Evolutionary conservation across 92 coral and sea anemone species (phyloP).

Genomic region (Zoanthus solanderi): DNA sequence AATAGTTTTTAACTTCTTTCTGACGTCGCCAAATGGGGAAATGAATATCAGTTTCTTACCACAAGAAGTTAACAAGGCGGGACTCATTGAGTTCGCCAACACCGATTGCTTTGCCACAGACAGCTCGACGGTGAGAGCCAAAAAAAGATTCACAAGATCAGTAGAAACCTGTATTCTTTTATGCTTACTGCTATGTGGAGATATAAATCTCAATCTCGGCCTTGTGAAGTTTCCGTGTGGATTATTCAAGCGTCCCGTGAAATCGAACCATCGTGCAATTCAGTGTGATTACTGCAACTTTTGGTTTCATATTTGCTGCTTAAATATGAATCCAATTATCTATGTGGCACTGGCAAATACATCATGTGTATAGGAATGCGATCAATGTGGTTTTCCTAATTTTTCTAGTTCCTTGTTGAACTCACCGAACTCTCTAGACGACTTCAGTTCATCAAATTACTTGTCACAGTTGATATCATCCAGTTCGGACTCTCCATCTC

Average conservation of each 20-base stretch:
- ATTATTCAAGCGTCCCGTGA: slow-evolving; percentile 12
- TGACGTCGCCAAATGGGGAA: slow-evolving; percentile 13
- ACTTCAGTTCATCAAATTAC: neutral
- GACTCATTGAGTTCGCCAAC: slow-evolving; percentile 11
- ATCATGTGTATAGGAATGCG: too few species aligned
- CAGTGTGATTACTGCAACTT: slow-evolving; percentile 8
- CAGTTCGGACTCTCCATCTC: neutral
- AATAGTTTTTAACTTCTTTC: neutral
- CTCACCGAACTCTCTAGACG: neutral
- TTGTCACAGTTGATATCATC: neutral
- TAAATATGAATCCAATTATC: slow-evolving; percentile 23
- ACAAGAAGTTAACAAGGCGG: slow-evolving; percentile 17
- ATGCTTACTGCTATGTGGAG: neutral
- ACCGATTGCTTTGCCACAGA: neutral
- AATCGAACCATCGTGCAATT: slow-evolving; percentile 30
- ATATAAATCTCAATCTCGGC: slow-evolving; percentile 5
- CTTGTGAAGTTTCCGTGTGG: slow-evolving; percentile 17
- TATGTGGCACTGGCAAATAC: neutral
- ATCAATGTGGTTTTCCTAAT: neutral
- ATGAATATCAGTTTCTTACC: slow-evolving; percentile 9
- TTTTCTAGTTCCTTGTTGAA: slow-evolving; percentile 13
- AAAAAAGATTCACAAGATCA: neutral
- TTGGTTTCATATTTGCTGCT: slow-evolving; percentile 10
- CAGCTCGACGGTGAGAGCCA: slow-evolving; percentile 25
- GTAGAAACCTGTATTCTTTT: neutral